Conservation (phyloP, 1,140 invertebrate genomes). For the Chlorops oryzae region DNA sequence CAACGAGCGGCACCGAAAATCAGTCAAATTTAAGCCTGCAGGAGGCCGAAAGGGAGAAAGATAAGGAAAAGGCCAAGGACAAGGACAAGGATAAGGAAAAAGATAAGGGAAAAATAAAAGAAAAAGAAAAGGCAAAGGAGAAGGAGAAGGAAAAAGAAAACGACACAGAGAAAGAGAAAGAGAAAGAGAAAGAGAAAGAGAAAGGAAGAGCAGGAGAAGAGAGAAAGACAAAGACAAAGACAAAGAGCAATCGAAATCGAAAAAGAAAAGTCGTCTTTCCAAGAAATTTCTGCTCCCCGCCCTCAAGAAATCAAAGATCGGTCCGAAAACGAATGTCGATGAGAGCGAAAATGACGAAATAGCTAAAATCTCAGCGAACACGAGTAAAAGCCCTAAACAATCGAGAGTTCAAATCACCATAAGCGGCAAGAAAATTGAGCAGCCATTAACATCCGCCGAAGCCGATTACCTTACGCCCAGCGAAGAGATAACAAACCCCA, state of each 20-base stretch:
- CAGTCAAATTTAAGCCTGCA: no score
- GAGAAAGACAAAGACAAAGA: no score
- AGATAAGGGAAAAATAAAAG: no score
- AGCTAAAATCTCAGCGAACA: constrained; percentile 7
- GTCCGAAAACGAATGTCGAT: constrained; percentile 22
- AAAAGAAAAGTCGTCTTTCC: constrained; percentile 35
- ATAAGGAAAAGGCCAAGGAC: no score
- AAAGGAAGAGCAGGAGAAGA: no score
- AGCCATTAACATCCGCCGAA: constrained; percentile 23
- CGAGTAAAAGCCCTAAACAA: constrained; percentile 18
- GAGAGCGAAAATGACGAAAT: constrained; percentile 3
- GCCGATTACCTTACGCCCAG: constrained; percentile 40
- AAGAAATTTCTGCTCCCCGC: constrained; percentile 28
- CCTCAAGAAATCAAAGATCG: constrained; percentile 29
- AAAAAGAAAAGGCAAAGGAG: no score
- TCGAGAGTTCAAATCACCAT: constrained; percentile 37
- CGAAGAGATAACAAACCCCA: neutral
- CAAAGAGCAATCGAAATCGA: constrained; percentile 21
- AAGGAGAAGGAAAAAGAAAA: no score
- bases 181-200: no score
- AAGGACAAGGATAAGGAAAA: no score
- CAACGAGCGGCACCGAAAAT: neutral
- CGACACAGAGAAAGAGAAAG: no score
- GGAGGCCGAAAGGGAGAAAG: no score
- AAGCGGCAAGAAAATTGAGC: constrained; percentile 39